Base-by-base conservation (phyloP, 2,888 invertebrate species). In the Allolobophora icterica region DNA sequence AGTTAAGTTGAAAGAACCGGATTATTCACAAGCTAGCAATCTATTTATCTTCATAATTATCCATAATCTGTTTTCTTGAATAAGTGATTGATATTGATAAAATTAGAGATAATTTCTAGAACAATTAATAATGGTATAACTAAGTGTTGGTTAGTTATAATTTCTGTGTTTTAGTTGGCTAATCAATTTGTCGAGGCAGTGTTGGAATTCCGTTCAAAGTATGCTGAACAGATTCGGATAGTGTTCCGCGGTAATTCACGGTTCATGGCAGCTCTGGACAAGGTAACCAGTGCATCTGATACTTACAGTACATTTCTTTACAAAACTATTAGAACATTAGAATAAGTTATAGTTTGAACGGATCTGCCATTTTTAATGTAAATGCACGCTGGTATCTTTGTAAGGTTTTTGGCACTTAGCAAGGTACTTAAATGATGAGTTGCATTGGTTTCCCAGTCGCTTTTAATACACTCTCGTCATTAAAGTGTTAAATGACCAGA, bases 211-310 rank as follows among this genome's bases (percentile, higher is more conserved):
- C 98, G 99, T 96, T 96, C 97, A 91, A 98, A 98, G 95, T 99
- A 98, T 96, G 97, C 97, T 94, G 96, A 97, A 93, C 96, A 99
- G 93, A 98, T 99, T 94, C 96, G 96, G 83, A 97, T 97, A 92
- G 97, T 98, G 84, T 99, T 99, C 95, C 97, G 97, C 93, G 97
- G 97, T 90, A 99, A 99, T 95, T 98, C 98, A 94, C 97, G 97
- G 92, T 99, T 99, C 96, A 96, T 98, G 91, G 97, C 98, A 83
- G 99, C 99, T 6, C 96, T 99, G 71, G 99, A 99, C 95, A 98
- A 98, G 96, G 96, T 95, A 92, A 92, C 90, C 71, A n/a, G n/a
- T 11, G 30, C n/a, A 71, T 11, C 30, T 30, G 71, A 71, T 30
- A n/a, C 5, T n/a, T 71, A 5, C 30, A 4, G 30, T 24, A 71